Evolutionary conservation across 23 tunicate species (phyloP), one percentile per base, ranked within the genome.

Genomic region (Halocynthia roretzi): DNA sequence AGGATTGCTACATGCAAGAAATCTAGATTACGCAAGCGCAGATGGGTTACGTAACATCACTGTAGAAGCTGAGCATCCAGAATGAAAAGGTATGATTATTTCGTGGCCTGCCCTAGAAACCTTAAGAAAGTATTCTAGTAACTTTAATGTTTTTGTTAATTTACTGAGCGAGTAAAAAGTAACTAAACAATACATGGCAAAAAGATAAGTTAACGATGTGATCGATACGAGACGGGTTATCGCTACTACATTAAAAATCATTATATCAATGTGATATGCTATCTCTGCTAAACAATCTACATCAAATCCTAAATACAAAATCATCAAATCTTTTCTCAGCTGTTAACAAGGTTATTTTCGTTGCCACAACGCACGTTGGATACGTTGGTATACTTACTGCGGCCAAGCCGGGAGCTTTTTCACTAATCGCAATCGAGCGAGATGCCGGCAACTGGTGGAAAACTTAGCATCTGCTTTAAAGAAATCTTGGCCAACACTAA

Each of bases 371-470:
- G 5, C 83, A 63, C 61, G 95, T 82, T 7, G 88, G 84, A 7
- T 88, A 88, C 76, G 72, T 88, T 65, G 95, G 95, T 6, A 55
- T 88, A 5, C 67, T 88, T 54, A 88, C 95, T 72, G 95, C 82
- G 9, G 51, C 71, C 5, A 87, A 85, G 54, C 81, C 54, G 7
- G 75, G 77, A 9, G 87, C 87, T 54, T 88, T 88, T 53, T 81
- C 95, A 15, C 23, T 88, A 8, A 70, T 72, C 10, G 95, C 88
- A 8, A 77, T 83, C 76, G 73, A 88, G 51, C 77, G 95, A 50
- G 70, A 88, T 76, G 83, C 65, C 7, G 88, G 88, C 10, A 61
- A 12, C 55, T 75, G 60, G 22, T 54, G 85, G 72, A 81, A 71
- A 86, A 86, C 62, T 52, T 86, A 14, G 56, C 78, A 6, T 73